A percentile compares a stretch with the other conserved stretches of the same genome.
These are phyloP conservation scores for Adelosebastes latens DNA, from an alignment of 2,797 vertebrate species.

Conservation along the genomic window DNA sequence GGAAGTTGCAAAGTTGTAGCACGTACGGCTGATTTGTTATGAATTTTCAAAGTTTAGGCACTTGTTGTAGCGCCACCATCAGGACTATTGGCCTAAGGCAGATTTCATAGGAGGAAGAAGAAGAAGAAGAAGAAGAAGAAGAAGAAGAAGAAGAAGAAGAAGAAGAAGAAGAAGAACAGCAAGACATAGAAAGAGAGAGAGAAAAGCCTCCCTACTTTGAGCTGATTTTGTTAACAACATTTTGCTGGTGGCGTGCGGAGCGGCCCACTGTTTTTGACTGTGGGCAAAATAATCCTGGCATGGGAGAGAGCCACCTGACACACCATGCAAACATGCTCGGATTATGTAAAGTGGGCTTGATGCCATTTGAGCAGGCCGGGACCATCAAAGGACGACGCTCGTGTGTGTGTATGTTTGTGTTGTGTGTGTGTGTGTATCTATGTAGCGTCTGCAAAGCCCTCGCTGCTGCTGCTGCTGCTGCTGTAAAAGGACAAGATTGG, in stretches of 20 bases:
- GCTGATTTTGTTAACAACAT: constrained; percentile 16
- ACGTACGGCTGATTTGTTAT: too few relatives aligned
- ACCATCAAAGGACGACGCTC: background rate
- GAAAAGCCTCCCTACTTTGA: background rate
- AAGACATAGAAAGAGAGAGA: background rate
- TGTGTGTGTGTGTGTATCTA: background rate
- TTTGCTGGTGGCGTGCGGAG: constrained; percentile 28
- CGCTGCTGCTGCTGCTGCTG: background rate
- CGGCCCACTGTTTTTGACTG: constrained; percentile 47
- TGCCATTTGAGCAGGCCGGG: constrained; percentile 33
- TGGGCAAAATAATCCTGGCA: constrained; percentile 62
- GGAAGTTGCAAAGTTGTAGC: too few relatives aligned
- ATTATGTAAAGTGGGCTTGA: constrained; percentile 68
- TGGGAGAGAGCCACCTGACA: constrained; percentile 48
- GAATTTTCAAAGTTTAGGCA: too few relatives aligned
- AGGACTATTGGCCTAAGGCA: too few relatives aligned
- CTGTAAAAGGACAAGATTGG: constrained; percentile 22
- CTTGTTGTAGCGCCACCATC: too few relatives aligned
- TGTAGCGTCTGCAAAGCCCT: constrained; percentile 16
- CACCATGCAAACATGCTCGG: constrained; percentile 67
- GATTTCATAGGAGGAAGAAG: too few relatives aligned
- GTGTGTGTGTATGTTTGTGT: background rate
- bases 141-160: too few relatives aligned
- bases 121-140: too few relatives aligned
- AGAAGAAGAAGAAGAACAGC: background rate